Conservation (phyloP, 2,113 vertebrate species). For the Suricata suricatta region DNA sequence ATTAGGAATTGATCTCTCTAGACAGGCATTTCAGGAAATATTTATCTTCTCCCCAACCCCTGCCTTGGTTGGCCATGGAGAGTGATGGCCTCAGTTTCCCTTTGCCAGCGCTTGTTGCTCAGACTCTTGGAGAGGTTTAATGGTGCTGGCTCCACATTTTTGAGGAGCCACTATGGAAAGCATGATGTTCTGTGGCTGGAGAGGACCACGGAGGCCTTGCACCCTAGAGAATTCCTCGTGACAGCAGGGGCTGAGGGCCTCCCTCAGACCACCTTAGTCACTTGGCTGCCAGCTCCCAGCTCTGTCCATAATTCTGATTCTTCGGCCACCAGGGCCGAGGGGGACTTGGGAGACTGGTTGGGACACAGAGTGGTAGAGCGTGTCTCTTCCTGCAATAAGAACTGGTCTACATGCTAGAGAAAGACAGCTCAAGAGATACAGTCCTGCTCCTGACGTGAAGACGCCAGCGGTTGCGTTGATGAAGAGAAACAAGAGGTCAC, state of each 20-base stretch:
- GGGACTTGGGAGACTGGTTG: not conserved
- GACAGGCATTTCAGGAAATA: not conserved
- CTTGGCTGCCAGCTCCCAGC: not conserved
- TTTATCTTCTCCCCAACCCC: not conserved
- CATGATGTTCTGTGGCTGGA: not conserved
- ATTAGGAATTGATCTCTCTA: not conserved
- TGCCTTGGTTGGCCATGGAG: fast-evolving
- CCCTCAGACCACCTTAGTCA: not conserved
- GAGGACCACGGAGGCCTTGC: not conserved
- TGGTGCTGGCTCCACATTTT: not conserved
- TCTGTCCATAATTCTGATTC: not conserved
- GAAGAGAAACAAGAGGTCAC: not conserved
- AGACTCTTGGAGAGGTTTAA: not conserved
- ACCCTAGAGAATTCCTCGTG: not conserved
- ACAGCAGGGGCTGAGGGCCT: not conserved
- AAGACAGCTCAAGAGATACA: not conserved
- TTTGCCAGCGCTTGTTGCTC: not conserved
- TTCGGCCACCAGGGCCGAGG: not conserved
- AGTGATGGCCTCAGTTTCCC: not conserved
- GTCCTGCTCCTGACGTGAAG: not conserved
- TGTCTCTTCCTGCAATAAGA: not conserved
- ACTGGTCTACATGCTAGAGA: not conserved
- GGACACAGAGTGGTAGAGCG: not conserved
- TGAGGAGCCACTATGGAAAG: not conserved
- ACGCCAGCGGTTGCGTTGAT: not conserved